Base-by-base conservation (phyloP, 2,113 vertebrate genomes). In the Numenius arquata region DNA sequence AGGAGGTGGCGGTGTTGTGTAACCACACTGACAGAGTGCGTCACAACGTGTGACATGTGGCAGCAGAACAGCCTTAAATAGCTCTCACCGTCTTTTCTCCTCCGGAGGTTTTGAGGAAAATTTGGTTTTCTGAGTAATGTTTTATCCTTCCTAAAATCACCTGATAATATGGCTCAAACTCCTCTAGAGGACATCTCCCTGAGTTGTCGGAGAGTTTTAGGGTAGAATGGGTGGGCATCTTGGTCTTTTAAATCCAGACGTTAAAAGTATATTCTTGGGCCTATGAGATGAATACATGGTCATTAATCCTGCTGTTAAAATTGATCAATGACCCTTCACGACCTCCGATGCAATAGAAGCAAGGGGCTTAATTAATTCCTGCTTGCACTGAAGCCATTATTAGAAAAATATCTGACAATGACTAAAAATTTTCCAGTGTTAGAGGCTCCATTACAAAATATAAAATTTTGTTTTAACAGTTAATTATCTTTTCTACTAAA, bases 61-160 rank as follows among this genome's bases (percentile, higher is more conserved):
- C 85, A 96, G 97, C 87, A 95, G 97, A 95, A 56, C 71, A 91
- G 81, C 91, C 93, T 88, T 91, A 96, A 97, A 96, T 97, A 97
- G 91, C 89, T 95, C 89, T 93, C 89, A 94, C 77, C 12, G 59
- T 89, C 91, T 95, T 97, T 90, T 93, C 86, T 95, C 73, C 86
- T 95, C 91, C 1, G 66, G 85, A 96, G 84, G 85, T 93, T 95
- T 96, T 89, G 87, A 94, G 81, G 84, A 96, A 97, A 93, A 88
- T 80, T 89, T 93, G 81, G 53, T 88, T 89, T 95, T 94, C 89
- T 96, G 96, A 97, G 89, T 85, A 94, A 92, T 89, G 62, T 76
- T 92, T 90, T 91, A 82, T 89, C 40, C n/a, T 85, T 93, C 73
- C 48, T 80, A 41, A 93, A 90, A 89, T 91, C 80, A 75, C 94